Base-by-base conservation (phyloP, 2,888 invertebrate species). In the Cyrtodaria siliqua region DNA sequence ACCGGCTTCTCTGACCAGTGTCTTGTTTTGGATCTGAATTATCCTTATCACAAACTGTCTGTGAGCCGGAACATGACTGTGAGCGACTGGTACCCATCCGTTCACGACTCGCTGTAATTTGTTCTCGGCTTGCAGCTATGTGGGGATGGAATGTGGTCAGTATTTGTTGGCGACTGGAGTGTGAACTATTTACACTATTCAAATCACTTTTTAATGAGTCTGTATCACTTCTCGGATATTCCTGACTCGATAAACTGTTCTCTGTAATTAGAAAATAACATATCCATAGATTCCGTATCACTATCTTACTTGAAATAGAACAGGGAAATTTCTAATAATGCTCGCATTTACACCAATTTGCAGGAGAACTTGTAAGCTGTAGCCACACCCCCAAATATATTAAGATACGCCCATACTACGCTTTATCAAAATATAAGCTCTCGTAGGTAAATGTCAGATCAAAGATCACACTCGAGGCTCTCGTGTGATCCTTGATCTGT, bases 121-220 rank as follows among this genome's bases (percentile, higher is more conserved):
- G 70, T 62, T 87, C 86, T 29, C 79, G 84, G 56, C 81, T 83
- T 16, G 86, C 79, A 8, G 78, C 78, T 4, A 33, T 33, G 29
- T 81, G 81, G 1, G 89, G 90, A 53, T 89, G 90, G 86, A 90
- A 90, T 82, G 91, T 89, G 57, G 82, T 85, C 16, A 90, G 82
- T 18, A 86, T 79, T 49, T 83, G 83, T 50, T 84, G 84, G 38
- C 83, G 68, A 72, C 87, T 78, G 1, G 87, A 87, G 52, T 86
- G 88, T 14, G 87, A 87, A 67, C 89, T 90, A 76, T 85, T 85
- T 2, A 89, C 84, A 76, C 90, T 91, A 66, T 87, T 86, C 6
- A 56, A 55, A 18, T 89, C 87, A 82, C 90, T 91, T 64, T 87
- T 86, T 52, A 89, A 60, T 1, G 91, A 89, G 84, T 90, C 90